These are phyloP conservation scores for Nemoura dubitans DNA, from an alignment of 2,888 invertebrate genomes.

Conservation along the genomic window DNA sequence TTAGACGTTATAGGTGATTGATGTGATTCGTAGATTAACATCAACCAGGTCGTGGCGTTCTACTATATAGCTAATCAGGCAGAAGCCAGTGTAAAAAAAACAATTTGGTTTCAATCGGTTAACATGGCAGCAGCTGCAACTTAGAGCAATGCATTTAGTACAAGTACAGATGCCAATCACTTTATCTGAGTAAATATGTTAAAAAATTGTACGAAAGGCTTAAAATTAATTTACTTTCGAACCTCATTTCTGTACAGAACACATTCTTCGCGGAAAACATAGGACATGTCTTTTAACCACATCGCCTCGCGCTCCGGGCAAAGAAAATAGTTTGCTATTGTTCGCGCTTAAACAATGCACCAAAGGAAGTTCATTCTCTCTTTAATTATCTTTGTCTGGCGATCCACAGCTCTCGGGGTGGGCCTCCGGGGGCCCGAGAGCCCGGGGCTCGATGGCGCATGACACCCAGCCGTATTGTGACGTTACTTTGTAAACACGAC, in stretches of 20 bases:
- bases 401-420: background rate
- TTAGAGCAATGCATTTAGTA: too few species aligned
- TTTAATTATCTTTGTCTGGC: slow-evolving; percentile 47
- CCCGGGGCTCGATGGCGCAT: background rate
- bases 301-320: background rate
- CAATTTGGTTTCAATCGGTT: too few species aligned
- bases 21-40: background rate
- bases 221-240: background rate
- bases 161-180: too few species aligned
- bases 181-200: background rate
- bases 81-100: too few species aligned
- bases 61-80: too few species aligned
- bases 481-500: slow-evolving; percentile 18
- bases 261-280: background rate
- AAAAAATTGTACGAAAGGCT: background rate
- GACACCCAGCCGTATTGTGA: background rate
- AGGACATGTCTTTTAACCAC: background rate
- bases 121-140: too few species aligned
- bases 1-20: background rate
- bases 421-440: background rate
- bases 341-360: slow-evolving; percentile 26
- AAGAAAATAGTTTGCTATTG: slow-evolving; percentile 32
- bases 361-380: slow-evolving; percentile 25
- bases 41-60: background rate
- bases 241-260: background rate